Evolutionary conservation across 2,113 vertebrate genomes (phyloP).

Genomic region (Takifugu flavidus): DNA sequence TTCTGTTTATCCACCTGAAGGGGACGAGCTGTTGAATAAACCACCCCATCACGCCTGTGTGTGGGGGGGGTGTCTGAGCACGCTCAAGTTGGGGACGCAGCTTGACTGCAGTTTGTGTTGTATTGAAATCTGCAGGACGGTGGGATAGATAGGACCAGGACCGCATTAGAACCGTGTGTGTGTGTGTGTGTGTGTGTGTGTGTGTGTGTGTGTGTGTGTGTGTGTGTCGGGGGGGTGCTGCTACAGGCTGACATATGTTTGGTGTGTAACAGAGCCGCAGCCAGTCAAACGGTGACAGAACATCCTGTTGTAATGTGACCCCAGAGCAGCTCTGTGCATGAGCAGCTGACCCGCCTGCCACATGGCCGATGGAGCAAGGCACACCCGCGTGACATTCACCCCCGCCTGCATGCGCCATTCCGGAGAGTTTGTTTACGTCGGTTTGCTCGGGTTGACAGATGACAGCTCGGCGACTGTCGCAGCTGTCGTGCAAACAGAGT

Average conservation of each 20-base stretch:
- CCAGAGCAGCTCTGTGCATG: slow-evolving; percentile 11
- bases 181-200: slow-evolving; percentile 13
- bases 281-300: slow-evolving; percentile 36
- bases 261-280: slow-evolving; percentile 23
- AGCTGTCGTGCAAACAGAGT: neutral
- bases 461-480: slow-evolving; percentile 11
- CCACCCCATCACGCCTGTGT: too few species aligned
- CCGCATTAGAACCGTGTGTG: slow-evolving; percentile 9
- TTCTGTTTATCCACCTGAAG: too few species aligned
- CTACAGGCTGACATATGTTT: slow-evolving; percentile 35
- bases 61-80: too few species aligned
- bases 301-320: slow-evolving; percentile 47
- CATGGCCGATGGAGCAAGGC: slow-evolving; percentile 32
- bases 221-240: slow-evolving; percentile 3
- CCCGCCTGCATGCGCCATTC: neutral
- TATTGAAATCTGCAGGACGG: too few species aligned
- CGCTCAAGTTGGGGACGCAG: too few species aligned
- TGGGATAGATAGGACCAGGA: too few species aligned
- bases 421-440: neutral
- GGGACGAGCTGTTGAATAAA: too few species aligned
- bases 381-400: slow-evolving; percentile 15
- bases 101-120: too few species aligned
- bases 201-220: slow-evolving; percentile 15
- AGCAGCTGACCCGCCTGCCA: slow-evolving; percentile 15
- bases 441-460: slow-evolving; percentile 29